Evolutionary conservation across 2,113 vertebrate genomes (phyloP).

Genomic region (Myrmophylax atrothorax): DNA sequence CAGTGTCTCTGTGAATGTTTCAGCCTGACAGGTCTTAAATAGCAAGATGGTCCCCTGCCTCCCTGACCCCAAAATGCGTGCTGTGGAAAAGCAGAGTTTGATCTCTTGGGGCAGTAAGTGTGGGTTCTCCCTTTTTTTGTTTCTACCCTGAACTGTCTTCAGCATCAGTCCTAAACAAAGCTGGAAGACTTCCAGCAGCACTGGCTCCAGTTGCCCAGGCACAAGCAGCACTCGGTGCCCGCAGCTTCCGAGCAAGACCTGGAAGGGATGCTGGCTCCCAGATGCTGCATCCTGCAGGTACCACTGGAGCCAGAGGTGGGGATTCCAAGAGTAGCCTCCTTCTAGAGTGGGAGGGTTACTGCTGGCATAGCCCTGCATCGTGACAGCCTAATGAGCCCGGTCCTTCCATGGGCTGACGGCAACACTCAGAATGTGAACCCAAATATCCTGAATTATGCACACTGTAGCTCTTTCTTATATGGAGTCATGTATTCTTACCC

Average conservation of each 20-base stretch:
- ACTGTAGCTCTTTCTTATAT: neutral
- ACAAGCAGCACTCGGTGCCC: rapidly evolving
- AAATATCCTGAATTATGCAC: neutral
- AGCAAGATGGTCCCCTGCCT: slow-evolving; percentile 69
- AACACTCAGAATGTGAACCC: neutral
- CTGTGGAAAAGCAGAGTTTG: slow-evolving; percentile 44
- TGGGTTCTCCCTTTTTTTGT: neutral
- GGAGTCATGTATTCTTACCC: neutral
- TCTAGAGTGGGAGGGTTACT: neutral
- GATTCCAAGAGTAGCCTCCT: neutral
- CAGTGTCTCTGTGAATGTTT: slow-evolving; percentile 84
- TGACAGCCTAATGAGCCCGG: neutral
- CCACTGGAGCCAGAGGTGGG: neutral
- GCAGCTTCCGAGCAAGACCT: rapidly evolving
- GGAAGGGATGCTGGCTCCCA: neutral
- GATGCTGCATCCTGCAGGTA: neutral
- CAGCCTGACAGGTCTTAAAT: slow-evolving; percentile 87
- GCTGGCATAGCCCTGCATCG: neutral
- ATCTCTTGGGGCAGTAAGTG: neutral
- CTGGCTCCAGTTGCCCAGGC: neutral
- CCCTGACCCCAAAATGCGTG: slow-evolving; percentile 16
- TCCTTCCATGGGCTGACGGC: neutral
- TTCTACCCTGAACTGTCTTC: neutral
- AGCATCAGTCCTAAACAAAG: neutral
- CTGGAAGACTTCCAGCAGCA: neutral